A percentile compares a stretch with the other conserved stretches of the same genome.
phyloP scores from a whole-genome alignment of 1,140 invertebrate species.

The Littorina saxatilis region DNA sequence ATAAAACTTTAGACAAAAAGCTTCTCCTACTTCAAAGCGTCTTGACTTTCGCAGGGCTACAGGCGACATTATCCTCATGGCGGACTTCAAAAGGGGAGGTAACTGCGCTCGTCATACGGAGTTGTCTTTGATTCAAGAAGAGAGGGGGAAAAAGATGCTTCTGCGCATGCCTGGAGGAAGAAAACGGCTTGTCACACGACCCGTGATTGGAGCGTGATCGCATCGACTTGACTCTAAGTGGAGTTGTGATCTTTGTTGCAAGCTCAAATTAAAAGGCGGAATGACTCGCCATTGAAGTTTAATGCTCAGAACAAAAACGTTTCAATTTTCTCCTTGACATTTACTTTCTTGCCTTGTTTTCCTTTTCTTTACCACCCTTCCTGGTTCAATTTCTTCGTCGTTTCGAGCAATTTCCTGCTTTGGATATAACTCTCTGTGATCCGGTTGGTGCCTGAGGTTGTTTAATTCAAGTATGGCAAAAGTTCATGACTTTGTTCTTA shows the following conservation, averaged over 20 bases:
- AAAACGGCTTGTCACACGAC: background rate
- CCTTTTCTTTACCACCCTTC: background rate
- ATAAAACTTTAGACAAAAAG: background rate
- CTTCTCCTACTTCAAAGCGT: background rate
- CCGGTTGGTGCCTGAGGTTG: no score
- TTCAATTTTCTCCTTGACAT: background rate
- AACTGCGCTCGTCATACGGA: background rate
- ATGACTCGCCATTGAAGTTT: background rate
- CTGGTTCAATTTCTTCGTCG: background rate
- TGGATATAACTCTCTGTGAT: no score
- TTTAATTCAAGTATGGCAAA: no score
- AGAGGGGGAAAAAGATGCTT: background rate
- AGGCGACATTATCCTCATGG: no score
- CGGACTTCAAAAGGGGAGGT: background rate
- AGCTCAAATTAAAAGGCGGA: background rate
- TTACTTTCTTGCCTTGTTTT: background rate
- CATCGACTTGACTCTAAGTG: background rate
- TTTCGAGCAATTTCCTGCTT: no score
- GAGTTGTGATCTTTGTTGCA: background rate
- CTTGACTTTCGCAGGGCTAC: background rate
- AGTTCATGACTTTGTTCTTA: no score
- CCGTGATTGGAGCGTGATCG: background rate
- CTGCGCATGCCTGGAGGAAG: background rate
- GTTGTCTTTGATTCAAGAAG: background rate
- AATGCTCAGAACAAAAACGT: background rate